Evolutionary conservation across 2,797 vertebrate genomes (phyloP), one percentile per base, ranked within the genome.

Genomic region (Rhabdomys pumilio): DNA sequence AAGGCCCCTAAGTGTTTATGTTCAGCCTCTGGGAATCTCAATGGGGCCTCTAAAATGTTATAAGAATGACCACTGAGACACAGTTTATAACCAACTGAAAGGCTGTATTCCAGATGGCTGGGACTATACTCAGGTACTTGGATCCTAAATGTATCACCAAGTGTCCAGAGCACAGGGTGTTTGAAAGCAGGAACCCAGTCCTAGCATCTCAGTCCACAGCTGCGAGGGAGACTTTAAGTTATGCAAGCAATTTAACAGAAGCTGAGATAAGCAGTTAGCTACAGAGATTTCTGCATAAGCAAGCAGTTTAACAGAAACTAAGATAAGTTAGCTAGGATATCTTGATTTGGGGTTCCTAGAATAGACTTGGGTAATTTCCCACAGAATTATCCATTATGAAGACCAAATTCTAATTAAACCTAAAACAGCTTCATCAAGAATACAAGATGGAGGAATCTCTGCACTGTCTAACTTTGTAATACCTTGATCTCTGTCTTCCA

Each of bases 191-290:
- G 67, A 85, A 85, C 20, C 31, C 53, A 13, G 20, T 15, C 63
- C 63, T n/a, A 22, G 44, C 63, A 85, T 53, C 83, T 69, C 44
- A 4, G 44, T 53, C 59, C 44, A 85, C 20, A 86, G 31, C 44
- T 86, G 63, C 47, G n/a, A 31, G 12, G 44, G 11, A 47, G 11
- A 53, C 61, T 86, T 86, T 2, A 22, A 86, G 31, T 26, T 26
- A 69, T 53, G 34, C 83, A 69, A 86, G 63, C 63, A 86, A 86
- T 69, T 69, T 69, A 13, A 69, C 63, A 86, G 90, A 63, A 47
- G 44, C 69, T 75, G 90, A 86, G 44, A 69, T 86, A 86, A 69
- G 31, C 44, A 50, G 63, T 86, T 86, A 86, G 44, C 63, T 69
- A 65, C 34, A 69, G 31, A 3, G 44, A 6, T 65, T 15, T 69